Percentiles rank a stretch among this genome's conserved stretches.
Conservation (phyloP, 2,113 vertebrate genomes). For the Pollimyrus isidori region DNA sequence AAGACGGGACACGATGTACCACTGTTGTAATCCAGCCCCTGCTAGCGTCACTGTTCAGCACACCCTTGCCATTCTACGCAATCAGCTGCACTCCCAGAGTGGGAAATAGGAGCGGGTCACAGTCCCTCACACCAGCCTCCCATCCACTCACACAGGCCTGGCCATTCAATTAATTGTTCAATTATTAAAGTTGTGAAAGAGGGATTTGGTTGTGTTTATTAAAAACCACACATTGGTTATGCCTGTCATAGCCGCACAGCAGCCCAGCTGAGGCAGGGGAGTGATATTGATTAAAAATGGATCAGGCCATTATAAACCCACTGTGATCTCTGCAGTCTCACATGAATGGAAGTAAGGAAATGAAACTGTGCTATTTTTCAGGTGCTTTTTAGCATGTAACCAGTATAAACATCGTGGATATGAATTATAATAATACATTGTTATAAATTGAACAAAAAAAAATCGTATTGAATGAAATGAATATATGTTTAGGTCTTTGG, state of each 20-base stretch:
- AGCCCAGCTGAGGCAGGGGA: slow-evolving; percentile 36
- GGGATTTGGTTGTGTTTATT: slow-evolving; percentile 19
- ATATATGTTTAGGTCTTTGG: slow-evolving; percentile 71
- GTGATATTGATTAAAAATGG: slow-evolving; percentile 49
- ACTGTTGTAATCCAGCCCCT: not conserved
- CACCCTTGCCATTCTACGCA: not conserved
- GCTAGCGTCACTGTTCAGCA: not conserved
- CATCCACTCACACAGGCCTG: not conserved
- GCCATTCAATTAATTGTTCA: slow-evolving; percentile 10
- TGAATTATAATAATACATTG: slow-evolving; percentile 54
- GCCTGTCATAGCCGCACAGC: not conserved
- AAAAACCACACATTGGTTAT: slow-evolving; percentile 5
- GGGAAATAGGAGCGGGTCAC: not conserved
- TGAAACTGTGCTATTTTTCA: slow-evolving; percentile 15
- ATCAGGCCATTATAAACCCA: slow-evolving; percentile 38
- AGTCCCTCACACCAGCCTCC: not conserved
- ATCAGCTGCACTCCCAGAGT: not conserved
- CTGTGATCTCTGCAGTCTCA: slow-evolving; percentile 32
- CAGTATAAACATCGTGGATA: not conserved
- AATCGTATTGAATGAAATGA: slow-evolving; percentile 18
- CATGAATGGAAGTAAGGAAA: not conserved
- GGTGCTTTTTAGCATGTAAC: slow-evolving; percentile 46
- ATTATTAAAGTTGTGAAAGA: slow-evolving; percentile 12
- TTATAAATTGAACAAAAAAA: slow-evolving; percentile 59
- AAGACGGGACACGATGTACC: not conserved